These are phyloP conservation scores for Cossypha niveicapilla DNA, from an alignment of 2,797 vertebrate genomes.

Conservation along the genomic window DNA sequence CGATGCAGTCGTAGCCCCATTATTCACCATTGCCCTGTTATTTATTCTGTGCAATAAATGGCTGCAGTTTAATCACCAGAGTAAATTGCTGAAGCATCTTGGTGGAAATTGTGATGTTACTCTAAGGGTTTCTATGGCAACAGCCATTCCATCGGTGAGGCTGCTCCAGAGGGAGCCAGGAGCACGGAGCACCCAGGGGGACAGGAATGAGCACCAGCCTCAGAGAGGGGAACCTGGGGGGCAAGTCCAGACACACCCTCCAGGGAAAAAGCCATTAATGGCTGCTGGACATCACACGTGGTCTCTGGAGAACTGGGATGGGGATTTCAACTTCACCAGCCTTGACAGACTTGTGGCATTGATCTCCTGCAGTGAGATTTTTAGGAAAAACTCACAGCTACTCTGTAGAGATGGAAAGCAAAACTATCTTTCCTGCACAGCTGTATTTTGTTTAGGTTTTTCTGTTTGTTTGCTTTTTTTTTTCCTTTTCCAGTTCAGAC, in stretches of 20 bases:
- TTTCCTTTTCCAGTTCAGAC: not conserved
- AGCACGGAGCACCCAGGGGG: not conserved
- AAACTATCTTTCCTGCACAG: not conserved
- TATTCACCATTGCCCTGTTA: conserved; percentile 43
- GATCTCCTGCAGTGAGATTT: not conserved
- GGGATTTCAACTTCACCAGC: not conserved
- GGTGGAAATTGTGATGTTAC: conserved; percentile 53
- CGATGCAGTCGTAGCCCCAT: conserved; percentile 55
- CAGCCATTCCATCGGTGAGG: not conserved
- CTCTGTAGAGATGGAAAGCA: not conserved
- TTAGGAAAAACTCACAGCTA: not conserved
- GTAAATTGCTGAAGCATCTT: conserved; percentile 62
- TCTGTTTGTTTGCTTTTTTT: rapidly evolving
- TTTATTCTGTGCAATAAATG: conserved; percentile 59
- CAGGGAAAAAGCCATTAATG: not conserved
- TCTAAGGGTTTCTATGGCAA: conserved; percentile 11
- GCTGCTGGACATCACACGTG: rapidly evolving
- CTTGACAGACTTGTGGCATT: not conserved
- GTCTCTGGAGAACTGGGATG: not conserved
- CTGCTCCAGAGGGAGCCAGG: not conserved
- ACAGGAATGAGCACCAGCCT: not conserved
- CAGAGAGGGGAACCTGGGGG: not conserved
- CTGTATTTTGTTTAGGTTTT: not conserved
- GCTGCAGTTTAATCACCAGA: conserved; percentile 62
- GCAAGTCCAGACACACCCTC: not conserved